phyloP scores from a whole-genome alignment of 1,140 invertebrate genomes.

The Formica selysi region DNA sequence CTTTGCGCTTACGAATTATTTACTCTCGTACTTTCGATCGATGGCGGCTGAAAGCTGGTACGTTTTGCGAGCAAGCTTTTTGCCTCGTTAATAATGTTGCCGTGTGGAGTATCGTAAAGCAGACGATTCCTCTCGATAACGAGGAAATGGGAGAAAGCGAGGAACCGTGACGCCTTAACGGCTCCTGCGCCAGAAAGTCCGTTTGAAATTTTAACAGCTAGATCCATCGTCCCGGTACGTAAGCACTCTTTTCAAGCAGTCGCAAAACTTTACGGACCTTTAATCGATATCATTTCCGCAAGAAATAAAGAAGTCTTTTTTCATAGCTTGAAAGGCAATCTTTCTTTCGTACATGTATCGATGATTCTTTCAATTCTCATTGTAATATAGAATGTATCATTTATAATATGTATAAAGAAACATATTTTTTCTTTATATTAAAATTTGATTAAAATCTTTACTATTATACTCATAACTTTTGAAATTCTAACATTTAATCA shows the following conservation, averaged over 20 bases:
- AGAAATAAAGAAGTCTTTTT: neutral
- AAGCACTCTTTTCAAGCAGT: slow-evolving; percentile 41
- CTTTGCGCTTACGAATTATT: slow-evolving; percentile 56
- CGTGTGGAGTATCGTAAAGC: slow-evolving; percentile 34
- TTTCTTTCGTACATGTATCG: neutral
- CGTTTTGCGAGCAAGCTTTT: slow-evolving; percentile 37
- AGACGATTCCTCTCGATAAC: slow-evolving; percentile 37
- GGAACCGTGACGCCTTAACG: slow-evolving; percentile 3
- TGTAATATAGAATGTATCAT: neutral
- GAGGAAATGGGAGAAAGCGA: slow-evolving; percentile 24
- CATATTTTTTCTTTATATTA: neutral
- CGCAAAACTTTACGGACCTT: slow-evolving; percentile 36
- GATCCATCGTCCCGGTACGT: neutral
- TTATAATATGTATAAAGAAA: neutral
- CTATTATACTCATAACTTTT: neutral
- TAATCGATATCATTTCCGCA: slow-evolving; percentile 49
- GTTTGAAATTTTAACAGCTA: slow-evolving; percentile 33
- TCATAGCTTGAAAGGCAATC: neutral
- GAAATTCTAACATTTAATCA: neutral
- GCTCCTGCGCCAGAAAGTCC: slow-evolving; percentile 14
- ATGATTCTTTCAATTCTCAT: slow-evolving; percentile 6
- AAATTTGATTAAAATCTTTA: neutral
- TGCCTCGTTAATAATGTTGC: slow-evolving; percentile 55
- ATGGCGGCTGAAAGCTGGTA: slow-evolving; percentile 18
- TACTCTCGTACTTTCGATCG: slow-evolving; percentile 19